Percentiles rank a stretch among this genome's conserved stretches.
These are phyloP conservation scores for Silurus meridionalis DNA, from an alignment of 2,113 vertebrate species.

Conservation along the genomic window DNA sequence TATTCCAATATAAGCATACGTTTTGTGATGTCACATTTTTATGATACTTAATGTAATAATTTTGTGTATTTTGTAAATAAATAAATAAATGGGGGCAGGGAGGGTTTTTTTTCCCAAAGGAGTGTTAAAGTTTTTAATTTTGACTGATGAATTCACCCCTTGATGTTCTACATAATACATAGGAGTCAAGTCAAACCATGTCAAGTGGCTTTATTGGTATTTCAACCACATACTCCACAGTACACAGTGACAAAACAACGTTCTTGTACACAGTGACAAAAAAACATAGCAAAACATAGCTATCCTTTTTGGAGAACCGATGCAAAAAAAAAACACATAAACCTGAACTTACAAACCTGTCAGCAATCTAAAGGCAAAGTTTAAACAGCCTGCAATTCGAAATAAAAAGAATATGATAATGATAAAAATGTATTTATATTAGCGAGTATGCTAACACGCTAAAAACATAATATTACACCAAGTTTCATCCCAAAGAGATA, in stretches of 20 bases:
- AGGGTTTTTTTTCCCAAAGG: too few relatives aligned
- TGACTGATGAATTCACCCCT: too few relatives aligned
- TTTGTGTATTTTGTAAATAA: too few relatives aligned
- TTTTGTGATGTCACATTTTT: background rate
- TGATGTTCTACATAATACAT: background rate
- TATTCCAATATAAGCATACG: background rate
- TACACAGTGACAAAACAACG: too few relatives aligned
- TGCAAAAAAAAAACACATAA: background rate
- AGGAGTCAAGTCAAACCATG: background rate
- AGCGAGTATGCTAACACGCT: too few relatives aligned
- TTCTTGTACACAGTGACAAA: too few relatives aligned
- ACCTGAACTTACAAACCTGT: background rate
- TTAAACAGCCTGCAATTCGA: background rate
- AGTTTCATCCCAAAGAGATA: background rate
- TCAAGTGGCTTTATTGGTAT: too few relatives aligned
- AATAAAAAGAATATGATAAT: background rate
- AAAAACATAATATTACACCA: background rate
- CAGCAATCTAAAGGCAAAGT: background rate
- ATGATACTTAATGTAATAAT: background rate
- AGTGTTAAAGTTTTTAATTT: too few relatives aligned
- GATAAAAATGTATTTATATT: background rate
- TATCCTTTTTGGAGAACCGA: background rate
- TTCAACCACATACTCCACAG: too few relatives aligned
- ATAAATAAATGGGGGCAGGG: too few relatives aligned
- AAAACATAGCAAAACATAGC: background rate